Percentiles rank a stretch among this genome's conserved stretches.
phyloP scores from a whole-genome alignment of 2,888 invertebrate genomes.

The Agonopterix arenella region DNA sequence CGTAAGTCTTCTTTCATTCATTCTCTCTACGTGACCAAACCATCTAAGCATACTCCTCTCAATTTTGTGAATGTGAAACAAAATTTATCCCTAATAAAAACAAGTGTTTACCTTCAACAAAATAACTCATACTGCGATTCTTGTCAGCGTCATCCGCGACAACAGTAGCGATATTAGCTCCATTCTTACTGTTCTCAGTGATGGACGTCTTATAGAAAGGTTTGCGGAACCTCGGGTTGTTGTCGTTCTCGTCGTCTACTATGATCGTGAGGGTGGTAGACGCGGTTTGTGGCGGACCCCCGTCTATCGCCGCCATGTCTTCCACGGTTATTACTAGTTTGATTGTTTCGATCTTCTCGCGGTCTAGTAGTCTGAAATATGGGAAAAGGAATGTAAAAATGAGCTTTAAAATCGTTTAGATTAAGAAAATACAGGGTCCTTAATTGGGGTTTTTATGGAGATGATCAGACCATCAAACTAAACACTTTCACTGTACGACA shows the following conservation, averaged over 20 bases:
- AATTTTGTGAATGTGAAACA: too few species aligned
- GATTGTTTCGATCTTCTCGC: conserved; percentile 89
- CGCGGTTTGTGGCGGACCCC: conserved; percentile 81
- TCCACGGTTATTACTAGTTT: conserved; percentile 86
- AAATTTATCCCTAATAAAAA: too few species aligned
- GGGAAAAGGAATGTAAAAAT: background rate
- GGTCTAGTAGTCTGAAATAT: conserved; percentile 80
- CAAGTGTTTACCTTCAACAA: conserved; percentile 77
- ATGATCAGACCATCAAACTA: too few species aligned
- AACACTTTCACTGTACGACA: too few species aligned
- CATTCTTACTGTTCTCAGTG: conserved; percentile 92
- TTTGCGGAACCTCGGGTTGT: conserved; percentile 89
- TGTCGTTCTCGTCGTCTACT: conserved; percentile 93
- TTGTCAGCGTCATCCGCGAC: conserved; percentile 92
- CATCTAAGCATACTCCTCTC: too few species aligned
- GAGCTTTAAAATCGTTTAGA: too few species aligned
- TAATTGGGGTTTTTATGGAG: too few species aligned
- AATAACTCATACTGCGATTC: conserved; percentile 89
- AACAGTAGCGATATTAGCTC: conserved; percentile 85
- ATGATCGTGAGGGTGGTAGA: conserved; percentile 84
- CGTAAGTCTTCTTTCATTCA: too few species aligned
- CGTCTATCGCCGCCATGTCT: conserved; percentile 88
- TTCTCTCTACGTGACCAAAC: too few species aligned
- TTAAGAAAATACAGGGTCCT: too few species aligned
- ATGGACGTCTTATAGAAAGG: conserved; percentile 88